Base-by-base conservation (phyloP, 1,140 invertebrate species). In the Sinella curviseta region DNA sequence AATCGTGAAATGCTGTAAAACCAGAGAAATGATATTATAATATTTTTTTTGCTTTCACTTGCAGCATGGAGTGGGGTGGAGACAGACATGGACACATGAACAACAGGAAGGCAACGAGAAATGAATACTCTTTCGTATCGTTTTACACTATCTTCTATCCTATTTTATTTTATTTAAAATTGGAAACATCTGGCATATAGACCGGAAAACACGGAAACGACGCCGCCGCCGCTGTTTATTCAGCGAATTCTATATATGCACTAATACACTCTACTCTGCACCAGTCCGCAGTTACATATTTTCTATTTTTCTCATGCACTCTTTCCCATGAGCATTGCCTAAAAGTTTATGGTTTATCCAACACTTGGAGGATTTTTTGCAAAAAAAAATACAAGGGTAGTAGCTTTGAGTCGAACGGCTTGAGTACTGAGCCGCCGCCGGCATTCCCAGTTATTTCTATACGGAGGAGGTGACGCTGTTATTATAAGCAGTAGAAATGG, bases 291-390 rank as follows among this genome's bases (percentile, higher is more conserved):
- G 17, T 48, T 17, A 4, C 39, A 60, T 24, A 60, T 24, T 60
- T 60, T 26, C 55, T 60, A 60, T 60, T 60, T n/a, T 60, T 24
- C 55, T 60, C 55, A 60, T n/a, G 55, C 55, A 60, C 55, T 4
- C n/a, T n/a, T 3, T 60, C 55, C 55, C 55, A 60, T n/a, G 55
- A 60, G 55, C 24, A 17, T 60, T 60, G 3, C 24, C 55, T 60
- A 26, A 14, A 60, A 60, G 55, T 60, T 48, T 60, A 60, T 60
- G 55, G 55, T 60, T n/a, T 60, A 60, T 26, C 55, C 39, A 48
- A 48, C 4, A 17, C 39, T 48, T n/a, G n/a, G n/a, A n/a, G n/a
- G n/a, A n/a, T n/a, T n/a, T n/a, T n/a, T n/a, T n/a, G n/a, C n/a
- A n/a, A n/a, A n/a, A 48, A 48, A 48, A 48, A 48, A 48, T 48